These are phyloP conservation scores for Ptychobarbus kaznakovi DNA, from an alignment of 2,797 vertebrate species.

Conservation along the genomic window DNA sequence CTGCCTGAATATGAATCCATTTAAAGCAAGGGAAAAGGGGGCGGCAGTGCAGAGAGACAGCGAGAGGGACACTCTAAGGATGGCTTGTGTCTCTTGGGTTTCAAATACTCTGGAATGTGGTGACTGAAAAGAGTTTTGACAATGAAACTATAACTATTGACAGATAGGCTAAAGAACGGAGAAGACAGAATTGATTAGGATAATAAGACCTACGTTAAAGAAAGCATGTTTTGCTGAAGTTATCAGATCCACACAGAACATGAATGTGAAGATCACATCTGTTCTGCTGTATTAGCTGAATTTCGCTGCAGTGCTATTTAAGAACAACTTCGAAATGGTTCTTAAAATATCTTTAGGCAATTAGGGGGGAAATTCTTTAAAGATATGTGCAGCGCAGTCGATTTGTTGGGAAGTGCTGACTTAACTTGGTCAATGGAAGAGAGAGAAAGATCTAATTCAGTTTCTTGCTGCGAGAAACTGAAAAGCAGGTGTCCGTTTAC, in stretches of 20 bases:
- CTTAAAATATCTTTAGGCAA: slow-evolving; percentile 54
- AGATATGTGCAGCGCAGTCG: slow-evolving; percentile 44
- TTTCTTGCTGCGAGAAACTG: slow-evolving; percentile 63
- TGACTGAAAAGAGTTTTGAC: slow-evolving; percentile 28
- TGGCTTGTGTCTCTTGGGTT: slow-evolving; percentile 60
- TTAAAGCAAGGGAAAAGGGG: slow-evolving; percentile 71
- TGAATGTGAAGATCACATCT: slow-evolving; percentile 36
- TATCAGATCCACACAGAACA: slow-evolving; percentile 23
- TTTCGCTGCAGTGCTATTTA: slow-evolving; percentile 12
- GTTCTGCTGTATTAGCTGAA: slow-evolving; percentile 24
- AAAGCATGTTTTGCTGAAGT: slow-evolving; percentile 27
- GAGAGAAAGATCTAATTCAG: slow-evolving; percentile 57
- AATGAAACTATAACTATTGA: slow-evolving; percentile 25
- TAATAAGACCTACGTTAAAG: slow-evolving; percentile 24
- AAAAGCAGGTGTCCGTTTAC: slow-evolving; percentile 67
- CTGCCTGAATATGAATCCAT: slow-evolving; percentile 84
- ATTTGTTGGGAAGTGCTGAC: slow-evolving; percentile 58
- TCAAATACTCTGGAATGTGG: slow-evolving; percentile 56
- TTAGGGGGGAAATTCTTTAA: slow-evolving; percentile 37
- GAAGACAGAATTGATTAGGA: background rate
- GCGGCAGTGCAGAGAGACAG: slow-evolving; percentile 60
- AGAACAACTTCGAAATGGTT: slow-evolving; percentile 38
- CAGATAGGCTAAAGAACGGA: background rate
- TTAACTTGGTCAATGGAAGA: slow-evolving; percentile 56
- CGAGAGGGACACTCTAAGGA: slow-evolving; percentile 46